Percentiles rank a stretch among this genome's conserved stretches.
phyloP scores from a whole-genome alignment of 1,140 invertebrate genomes.

The Eurosta solidaginis region DNA sequence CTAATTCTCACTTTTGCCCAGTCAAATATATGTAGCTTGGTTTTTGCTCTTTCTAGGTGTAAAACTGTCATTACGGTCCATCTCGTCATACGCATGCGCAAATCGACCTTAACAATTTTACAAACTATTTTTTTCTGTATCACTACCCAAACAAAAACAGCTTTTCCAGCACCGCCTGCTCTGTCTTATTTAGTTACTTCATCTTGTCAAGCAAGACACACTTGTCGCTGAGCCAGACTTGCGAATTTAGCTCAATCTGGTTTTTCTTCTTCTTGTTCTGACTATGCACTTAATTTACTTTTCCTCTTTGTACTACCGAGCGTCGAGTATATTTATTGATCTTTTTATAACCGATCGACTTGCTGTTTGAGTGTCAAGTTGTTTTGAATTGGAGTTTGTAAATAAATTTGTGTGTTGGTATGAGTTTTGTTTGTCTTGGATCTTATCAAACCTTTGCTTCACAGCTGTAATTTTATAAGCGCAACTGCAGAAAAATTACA shows the following conservation, averaged over 20 bases:
- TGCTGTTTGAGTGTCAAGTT: neutral
- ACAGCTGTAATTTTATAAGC: neutral
- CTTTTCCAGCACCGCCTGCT: neutral
- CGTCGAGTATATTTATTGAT: neutral
- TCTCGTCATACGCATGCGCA: constrained; percentile 5
- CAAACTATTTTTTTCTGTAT: neutral
- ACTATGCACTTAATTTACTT: neutral
- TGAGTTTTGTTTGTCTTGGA: neutral
- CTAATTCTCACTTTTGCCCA: neutral
- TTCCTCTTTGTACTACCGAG: neutral
- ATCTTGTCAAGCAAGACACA: neutral
- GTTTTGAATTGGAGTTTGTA: neutral
- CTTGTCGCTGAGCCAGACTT: constrained; percentile 5
- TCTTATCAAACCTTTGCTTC: neutral
- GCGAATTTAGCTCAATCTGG: neutral
- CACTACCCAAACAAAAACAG: neutral
- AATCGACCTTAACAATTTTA: neutral
- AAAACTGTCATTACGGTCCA: neutral
- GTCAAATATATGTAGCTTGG: neutral
- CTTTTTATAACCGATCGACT: neutral
- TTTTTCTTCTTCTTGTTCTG: neutral
- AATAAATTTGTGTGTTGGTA: neutral
- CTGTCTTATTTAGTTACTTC: neutral
- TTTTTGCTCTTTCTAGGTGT: neutral
- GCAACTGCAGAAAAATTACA: neutral